Base-by-base conservation (phyloP, 2,797 vertebrate species). In the Tolypeutes matacus region DNA sequence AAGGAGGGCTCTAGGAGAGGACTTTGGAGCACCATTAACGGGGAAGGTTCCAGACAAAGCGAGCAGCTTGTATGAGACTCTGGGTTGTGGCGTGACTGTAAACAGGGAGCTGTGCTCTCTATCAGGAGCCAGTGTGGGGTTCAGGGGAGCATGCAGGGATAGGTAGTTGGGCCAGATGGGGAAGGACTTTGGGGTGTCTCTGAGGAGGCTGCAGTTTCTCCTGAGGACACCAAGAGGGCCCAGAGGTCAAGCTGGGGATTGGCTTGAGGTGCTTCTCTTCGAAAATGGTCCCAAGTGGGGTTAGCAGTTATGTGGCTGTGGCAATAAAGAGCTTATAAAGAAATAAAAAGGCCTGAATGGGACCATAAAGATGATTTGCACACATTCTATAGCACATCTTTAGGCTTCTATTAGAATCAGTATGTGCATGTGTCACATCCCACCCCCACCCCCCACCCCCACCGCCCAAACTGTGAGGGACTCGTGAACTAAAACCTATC, bases 301-400 rank as follows among this genome's bases (percentile, higher is more conserved):
- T 89, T 87, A 77, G 56, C n/a, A 34, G 34, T 4, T 56, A 85
- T 4, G 20, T 20, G 23, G 58, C 46, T 25, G 0, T 0, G 51
- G 67, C 29, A 80, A 56, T 49, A 31, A 89, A 92, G 34, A 72
- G 39, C 36, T 95, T 73, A 88, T 75, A 85, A 86, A 84, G 42
- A 85, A 84, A 87, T 29, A 25, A 70, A 80, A 73, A 89, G 42
- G 62, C 42, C 58, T 25, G 36, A 39, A 60, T 10, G 76, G 31
- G 20, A 25, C 23, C 15, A 13, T 60, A 25, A 80, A 49, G 34
- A 46, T 0, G 0, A 84, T 51, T 90, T 62, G 46, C 5, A 29
- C n/a, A n/a, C 23, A 51, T 31, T 70, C 69, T 36, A 31, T 18
- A 27, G 46, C 13, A n/a, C 0, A 4, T 12, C 60, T 36, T 92